Percentiles rank a stretch among this genome's conserved stretches.
These are phyloP conservation scores for Papilio machaon DNA, from an alignment of 1,140 invertebrate species.

Conservation along the genomic window DNA sequence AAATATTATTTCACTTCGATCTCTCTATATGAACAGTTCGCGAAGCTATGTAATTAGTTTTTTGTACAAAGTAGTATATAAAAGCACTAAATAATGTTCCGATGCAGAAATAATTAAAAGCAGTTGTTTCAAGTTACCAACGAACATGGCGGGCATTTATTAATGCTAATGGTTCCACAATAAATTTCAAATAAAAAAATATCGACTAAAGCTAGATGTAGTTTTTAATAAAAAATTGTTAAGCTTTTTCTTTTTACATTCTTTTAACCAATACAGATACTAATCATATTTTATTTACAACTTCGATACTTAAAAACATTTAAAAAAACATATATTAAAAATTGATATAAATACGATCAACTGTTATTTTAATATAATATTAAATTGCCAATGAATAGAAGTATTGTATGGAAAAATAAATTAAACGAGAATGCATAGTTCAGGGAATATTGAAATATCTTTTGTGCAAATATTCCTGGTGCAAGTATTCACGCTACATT, in stretches of 20 bases:
- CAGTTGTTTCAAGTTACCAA: conserved; percentile 2
- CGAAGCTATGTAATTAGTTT: conserved; percentile 2
- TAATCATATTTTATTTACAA: too few species aligned
- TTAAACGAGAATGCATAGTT: neutral
- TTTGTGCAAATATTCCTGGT: conserved; percentile 2
- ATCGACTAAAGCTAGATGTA: neutral
- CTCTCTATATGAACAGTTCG: neutral
- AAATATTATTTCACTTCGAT: neutral
- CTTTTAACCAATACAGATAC: too few species aligned
- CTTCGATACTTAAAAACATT: too few species aligned
- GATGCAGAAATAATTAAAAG: conserved; percentile 30
- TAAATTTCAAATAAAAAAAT: neutral
- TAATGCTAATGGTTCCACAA: neutral
- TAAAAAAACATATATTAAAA: too few species aligned
- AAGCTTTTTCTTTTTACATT: neutral
- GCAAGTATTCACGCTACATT: neutral
- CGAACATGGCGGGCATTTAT: neutral
- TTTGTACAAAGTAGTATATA: conserved; percentile 13
- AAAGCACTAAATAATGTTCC: conserved; percentile 28
- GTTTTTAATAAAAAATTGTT: neutral
- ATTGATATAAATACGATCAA: too few species aligned
- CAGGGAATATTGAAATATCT: neutral
- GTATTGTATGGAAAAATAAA: neutral
- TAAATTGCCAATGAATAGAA: neutral
- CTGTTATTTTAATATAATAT: neutral